Evolutionary conservation across 2,888 invertebrate species (phyloP).

Genomic region (Sericinus montela): DNA sequence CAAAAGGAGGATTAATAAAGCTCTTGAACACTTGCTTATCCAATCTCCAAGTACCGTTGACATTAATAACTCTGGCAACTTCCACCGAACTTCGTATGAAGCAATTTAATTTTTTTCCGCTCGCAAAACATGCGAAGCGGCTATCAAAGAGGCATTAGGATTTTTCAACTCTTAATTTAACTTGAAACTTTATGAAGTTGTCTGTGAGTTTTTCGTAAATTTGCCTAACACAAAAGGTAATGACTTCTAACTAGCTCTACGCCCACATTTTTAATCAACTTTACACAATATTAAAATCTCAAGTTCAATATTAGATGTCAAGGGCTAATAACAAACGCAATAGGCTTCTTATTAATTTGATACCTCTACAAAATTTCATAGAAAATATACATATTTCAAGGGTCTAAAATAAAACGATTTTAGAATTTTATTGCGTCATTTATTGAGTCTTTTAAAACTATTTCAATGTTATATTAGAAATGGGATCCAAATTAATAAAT

Average conservation of each 20-base stretch:
- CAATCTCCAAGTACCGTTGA: slow-evolving; percentile 29
- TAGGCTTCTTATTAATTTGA: no score
- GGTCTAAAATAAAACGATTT: no score
- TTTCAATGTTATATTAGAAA: no score
- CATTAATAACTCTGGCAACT: slow-evolving; percentile 49
- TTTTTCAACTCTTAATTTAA: slow-evolving; percentile 49
- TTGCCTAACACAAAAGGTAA: slow-evolving; percentile 9
- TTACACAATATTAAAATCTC: no score
- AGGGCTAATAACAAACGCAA: no score
- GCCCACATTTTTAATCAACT: neutral
- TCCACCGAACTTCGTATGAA: slow-evolving; percentile 41
- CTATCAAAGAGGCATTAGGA: slow-evolving; percentile 59
- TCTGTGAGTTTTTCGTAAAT: slow-evolving; percentile 11
- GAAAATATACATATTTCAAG: no score
- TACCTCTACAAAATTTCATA: no score
- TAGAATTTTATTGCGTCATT: no score
- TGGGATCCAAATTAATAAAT: no score
- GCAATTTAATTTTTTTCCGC: slow-evolving; percentile 47
- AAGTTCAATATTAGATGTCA: no score
- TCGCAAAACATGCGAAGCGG: slow-evolving; percentile 51
- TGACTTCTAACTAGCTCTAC: slow-evolving; percentile 6
- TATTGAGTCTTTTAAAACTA: no score
- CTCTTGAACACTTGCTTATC: slow-evolving; percentile 27
- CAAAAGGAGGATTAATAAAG: slow-evolving; percentile 17
- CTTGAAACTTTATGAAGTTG: slow-evolving; percentile 20